Percentiles rank a stretch among this genome's conserved stretches.
phyloP scores from a whole-genome alignment of 2,113 vertebrate genomes.

The Oryzias curvinotus region DNA sequence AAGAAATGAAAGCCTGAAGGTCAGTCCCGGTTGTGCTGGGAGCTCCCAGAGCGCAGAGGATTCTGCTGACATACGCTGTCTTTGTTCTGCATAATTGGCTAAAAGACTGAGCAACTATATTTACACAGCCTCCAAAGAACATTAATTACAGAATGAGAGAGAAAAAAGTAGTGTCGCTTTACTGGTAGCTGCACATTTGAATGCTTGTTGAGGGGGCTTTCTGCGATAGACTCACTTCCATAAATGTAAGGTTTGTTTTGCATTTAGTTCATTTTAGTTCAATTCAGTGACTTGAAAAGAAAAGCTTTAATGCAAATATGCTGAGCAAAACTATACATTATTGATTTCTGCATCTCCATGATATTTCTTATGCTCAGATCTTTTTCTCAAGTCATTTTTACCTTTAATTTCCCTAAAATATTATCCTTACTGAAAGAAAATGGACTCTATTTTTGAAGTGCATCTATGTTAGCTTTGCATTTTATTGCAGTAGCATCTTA shows the following conservation, averaged over 20 bases:
- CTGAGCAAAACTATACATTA: no score
- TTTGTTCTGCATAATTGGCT: conserved; percentile 77
- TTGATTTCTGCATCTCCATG: no score
- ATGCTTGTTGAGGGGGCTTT: conserved; percentile 36
- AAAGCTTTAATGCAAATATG: no score
- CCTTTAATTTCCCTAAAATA: no score
- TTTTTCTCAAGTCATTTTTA: no score
- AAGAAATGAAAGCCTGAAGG: conserved; percentile 69
- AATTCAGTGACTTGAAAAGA: background rate
- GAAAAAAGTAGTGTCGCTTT: conserved; percentile 50
- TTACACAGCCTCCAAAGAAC: conserved; percentile 74
- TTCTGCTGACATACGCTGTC: conserved; percentile 76
- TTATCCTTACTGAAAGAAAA: no score
- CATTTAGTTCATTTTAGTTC: conserved; percentile 10
- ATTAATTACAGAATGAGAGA: conserved; percentile 71
- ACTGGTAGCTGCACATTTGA: conserved; percentile 37
- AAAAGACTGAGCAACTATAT: conserved; percentile 77
- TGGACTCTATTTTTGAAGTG: no score
- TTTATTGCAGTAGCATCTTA: no score
- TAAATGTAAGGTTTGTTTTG: conserved; percentile 4
- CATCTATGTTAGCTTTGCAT: no score
- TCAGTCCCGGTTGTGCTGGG: conserved; percentile 67
- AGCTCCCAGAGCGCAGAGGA: conserved; percentile 69
- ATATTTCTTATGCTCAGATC: no score
- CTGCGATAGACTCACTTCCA: conserved; percentile 4